Evolutionary conservation across 2,797 vertebrate species (phyloP).

Genomic region (Malacoraja senta): DNA sequence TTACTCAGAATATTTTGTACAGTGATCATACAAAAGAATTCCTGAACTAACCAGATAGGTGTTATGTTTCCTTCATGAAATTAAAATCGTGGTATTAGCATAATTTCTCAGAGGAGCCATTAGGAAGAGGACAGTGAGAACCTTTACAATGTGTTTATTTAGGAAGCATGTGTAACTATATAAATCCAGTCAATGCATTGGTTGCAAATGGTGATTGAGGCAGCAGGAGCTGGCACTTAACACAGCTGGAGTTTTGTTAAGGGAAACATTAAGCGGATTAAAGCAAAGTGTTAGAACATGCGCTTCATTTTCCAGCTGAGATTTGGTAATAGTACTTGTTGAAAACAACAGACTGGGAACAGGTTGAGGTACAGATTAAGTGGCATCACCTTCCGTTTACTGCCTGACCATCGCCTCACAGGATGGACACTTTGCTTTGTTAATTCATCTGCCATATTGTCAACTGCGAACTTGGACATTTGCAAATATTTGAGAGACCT

Average conservation of each 20-base stretch:
- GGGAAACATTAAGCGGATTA: constrained; percentile 35
- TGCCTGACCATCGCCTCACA: neutral
- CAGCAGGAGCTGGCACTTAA: constrained; percentile 18
- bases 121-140: neutral
- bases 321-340: constrained; percentile 32
- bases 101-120: neutral
- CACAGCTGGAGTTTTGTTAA: constrained; percentile 36
- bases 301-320: constrained; percentile 21
- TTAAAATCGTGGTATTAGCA: neutral
- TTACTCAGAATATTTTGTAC: neutral
- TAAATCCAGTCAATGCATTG: neutral
- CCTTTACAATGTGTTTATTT: constrained; percentile 6
- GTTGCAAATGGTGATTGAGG: constrained; percentile 25
- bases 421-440: neutral
- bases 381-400: constrained; percentile 12
- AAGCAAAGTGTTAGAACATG: constrained; percentile 29
- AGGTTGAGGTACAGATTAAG: constrained; percentile 16
- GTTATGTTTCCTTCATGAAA: neutral
- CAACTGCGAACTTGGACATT: neutral
- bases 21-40: neutral
- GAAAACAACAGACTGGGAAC: constrained; percentile 32
- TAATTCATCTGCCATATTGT: constrained; percentile 2
- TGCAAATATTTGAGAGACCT: constrained; percentile 31
- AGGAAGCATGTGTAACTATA: neutral
- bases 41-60: neutral